Conservation (phyloP, 2,888 invertebrate genomes). For the Xanthorhoe designata region DNA sequence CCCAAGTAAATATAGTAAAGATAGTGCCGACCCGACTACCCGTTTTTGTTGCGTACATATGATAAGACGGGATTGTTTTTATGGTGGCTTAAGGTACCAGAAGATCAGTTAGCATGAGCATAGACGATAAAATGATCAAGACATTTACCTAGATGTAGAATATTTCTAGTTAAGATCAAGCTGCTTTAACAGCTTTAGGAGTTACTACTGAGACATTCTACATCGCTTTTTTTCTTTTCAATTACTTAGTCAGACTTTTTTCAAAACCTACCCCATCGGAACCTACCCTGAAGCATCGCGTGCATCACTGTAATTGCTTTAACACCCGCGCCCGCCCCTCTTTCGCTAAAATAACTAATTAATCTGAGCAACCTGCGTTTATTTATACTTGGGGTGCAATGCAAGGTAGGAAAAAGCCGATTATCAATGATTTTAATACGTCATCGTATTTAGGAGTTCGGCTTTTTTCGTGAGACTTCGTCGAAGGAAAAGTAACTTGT, state of each 20-base stretch:
- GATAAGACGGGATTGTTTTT: slow-evolving; percentile 29
- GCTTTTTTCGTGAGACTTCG: not conserved
- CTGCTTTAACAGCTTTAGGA: too few species aligned
- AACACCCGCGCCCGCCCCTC: slow-evolving; percentile 49
- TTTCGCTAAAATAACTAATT: slow-evolving; percentile 60
- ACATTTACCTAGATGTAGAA: too few species aligned
- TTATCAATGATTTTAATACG: slow-evolving; percentile 6
- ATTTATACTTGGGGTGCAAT: slow-evolving; percentile 11
- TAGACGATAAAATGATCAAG: not conserved
- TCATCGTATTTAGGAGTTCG: not conserved
- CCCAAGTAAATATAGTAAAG: slow-evolving; percentile 35
- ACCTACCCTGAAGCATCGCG: slow-evolving; percentile 42
- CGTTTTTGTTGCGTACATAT: slow-evolving; percentile 42
- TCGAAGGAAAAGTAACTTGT: not conserved
- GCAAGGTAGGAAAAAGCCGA: slow-evolving; percentile 3
- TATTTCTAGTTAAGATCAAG: too few species aligned
- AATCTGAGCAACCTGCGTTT: slow-evolving; percentile 45
- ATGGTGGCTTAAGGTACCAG: slow-evolving; percentile 9
- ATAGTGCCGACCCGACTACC: slow-evolving; percentile 39
- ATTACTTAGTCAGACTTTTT: slow-evolving; percentile 13
- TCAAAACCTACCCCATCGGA: slow-evolving; percentile 15
- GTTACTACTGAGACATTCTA: too few species aligned
- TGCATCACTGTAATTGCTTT: slow-evolving; percentile 59
- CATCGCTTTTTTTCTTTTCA: not conserved
- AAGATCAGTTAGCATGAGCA: not conserved